A percentile compares a stretch with the other conserved stretches of the same genome.
Evolutionary conservation across 2,113 vertebrate species (phyloP).

Genomic region (Misgurnus mizolepis): DNA sequence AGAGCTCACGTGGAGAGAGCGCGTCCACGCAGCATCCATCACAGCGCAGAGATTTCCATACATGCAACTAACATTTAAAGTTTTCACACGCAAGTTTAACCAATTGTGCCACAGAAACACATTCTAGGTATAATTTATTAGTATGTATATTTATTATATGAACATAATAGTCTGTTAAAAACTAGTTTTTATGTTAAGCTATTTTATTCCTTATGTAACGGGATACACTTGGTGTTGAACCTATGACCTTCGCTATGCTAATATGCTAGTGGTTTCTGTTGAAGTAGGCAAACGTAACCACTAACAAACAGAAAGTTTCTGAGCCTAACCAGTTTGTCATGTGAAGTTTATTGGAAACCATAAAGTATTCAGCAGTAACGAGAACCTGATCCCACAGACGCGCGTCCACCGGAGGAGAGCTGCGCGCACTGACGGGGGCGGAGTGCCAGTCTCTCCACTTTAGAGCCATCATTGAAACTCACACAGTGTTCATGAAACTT

Average conservation of each 20-base stretch:
- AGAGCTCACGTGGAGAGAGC: background rate
- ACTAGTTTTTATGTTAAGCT: too few species aligned
- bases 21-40: too few species aligned
- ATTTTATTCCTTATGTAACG: too few species aligned
- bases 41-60: too few species aligned
- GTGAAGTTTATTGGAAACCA: background rate
- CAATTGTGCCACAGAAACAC: too few species aligned
- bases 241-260: too few species aligned
- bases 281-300: background rate
- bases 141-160: too few species aligned
- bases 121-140: too few species aligned
- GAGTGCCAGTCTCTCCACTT: constrained; percentile 3
- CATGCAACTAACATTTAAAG: too few species aligned
- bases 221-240: too few species aligned
- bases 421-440: constrained; percentile 2
- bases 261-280: background rate
- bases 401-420: background rate
- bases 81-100: too few species aligned
- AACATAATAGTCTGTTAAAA: too few species aligned
- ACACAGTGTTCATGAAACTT: background rate
- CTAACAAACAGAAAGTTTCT: background rate
- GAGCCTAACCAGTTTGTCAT: background rate
- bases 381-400: background rate
- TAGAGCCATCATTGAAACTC: background rate
- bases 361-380: background rate